Conservation (phyloP, 2,888 invertebrate species). For the Scaptomyza cyrtandrae region DNA sequence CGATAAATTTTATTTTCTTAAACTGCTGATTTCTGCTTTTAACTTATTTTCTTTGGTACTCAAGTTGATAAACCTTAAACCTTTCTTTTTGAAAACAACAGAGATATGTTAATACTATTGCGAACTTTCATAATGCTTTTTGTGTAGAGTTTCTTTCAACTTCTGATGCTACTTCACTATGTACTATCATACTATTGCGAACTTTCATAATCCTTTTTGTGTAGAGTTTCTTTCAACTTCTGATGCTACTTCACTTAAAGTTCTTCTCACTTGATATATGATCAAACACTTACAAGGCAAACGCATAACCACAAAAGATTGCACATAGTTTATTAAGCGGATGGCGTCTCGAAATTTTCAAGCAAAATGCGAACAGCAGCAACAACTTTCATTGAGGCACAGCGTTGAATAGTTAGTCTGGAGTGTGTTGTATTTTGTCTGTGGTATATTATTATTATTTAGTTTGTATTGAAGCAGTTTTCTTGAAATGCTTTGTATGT, state of each 20-base stretch:
- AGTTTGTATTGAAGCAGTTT: conserved; percentile 22
- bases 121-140: not conserved
- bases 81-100: too few relatives aligned
- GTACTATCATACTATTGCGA: not conserved
- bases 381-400: conserved; percentile 54
- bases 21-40: not conserved
- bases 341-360: conserved; percentile 16
- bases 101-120: too few relatives aligned
- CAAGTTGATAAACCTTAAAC: not conserved
- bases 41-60: not conserved
- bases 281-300: conserved; percentile 64
- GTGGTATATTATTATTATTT: conserved; percentile 2
- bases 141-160: too few relatives aligned
- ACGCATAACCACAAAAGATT: conserved; percentile 48
- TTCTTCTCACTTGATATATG: conserved; percentile 2
- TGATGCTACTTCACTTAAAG: not conserved
- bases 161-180: not conserved
- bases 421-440: conserved; percentile 7
- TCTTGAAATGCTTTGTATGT: conserved; percentile 23
- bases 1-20: not conserved
- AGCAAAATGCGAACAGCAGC: conserved; percentile 15
- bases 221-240: not conserved
- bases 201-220: not conserved
- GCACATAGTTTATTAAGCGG: conserved; percentile 49
- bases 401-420: conserved; percentile 29